Conservation (phyloP, 2,888 invertebrate genomes). For the Ephialtes manifestator region DNA sequence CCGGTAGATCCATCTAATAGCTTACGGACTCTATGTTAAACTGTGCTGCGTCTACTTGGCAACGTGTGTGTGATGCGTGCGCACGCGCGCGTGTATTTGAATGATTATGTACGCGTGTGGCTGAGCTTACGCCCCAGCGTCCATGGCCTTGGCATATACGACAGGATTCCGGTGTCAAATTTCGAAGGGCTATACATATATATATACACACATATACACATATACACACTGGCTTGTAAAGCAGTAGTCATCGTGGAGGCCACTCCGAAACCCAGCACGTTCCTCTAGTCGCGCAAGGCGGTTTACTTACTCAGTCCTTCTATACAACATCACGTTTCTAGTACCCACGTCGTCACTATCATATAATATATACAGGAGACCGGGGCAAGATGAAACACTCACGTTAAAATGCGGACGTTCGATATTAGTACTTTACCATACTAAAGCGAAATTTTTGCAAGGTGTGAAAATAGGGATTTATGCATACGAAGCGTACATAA, state of each 20-base stretch:
- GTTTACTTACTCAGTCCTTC: neutral
- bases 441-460: too few relatives aligned
- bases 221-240: constrained; percentile 51
- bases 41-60: constrained; percentile 27
- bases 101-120: constrained; percentile 32
- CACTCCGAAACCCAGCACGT: constrained; percentile 60
- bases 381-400: too few relatives aligned
- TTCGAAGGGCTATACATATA: constrained; percentile 75
- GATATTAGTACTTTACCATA: too few relatives aligned
- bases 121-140: constrained; percentile 50
- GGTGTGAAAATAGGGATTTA: too few relatives aligned
- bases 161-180: constrained; percentile 79
- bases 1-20: constrained; percentile 47
- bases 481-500: too few relatives aligned
- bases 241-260: constrained; percentile 47
- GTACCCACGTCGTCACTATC: constrained; percentile 43
- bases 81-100: neutral
- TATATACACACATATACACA: neutral
- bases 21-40: constrained; percentile 17
- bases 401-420: too few relatives aligned
- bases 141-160: constrained; percentile 76
- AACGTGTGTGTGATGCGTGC: neutral
- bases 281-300: constrained; percentile 33
- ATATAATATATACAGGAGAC: too few relatives aligned
- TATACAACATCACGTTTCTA: constrained; percentile 13